Conservation (phyloP, 2,888 invertebrate genomes). For the Cataglyphis cursor region DNA sequence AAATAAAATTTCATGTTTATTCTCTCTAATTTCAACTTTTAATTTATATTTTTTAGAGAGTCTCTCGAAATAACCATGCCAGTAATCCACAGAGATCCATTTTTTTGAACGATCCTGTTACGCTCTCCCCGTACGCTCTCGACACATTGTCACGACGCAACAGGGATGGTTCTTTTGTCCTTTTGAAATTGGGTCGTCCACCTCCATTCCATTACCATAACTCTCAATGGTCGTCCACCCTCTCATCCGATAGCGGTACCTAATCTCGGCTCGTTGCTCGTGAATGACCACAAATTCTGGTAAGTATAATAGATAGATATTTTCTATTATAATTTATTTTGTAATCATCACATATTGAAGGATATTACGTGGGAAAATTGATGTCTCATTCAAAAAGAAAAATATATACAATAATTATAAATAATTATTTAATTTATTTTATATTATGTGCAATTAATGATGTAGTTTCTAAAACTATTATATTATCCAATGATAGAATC, state of each 20-base stretch:
- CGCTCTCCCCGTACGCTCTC: background rate
- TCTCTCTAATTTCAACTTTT: background rate
- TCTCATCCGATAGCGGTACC: constrained; percentile 23
- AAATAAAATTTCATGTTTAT: background rate
- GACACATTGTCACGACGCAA: constrained; percentile 41
- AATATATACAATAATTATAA: background rate
- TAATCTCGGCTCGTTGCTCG: constrained; percentile 38
- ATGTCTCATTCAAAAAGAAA: background rate
- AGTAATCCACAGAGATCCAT: background rate
- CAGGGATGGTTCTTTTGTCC: constrained; percentile 43
- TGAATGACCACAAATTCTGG: constrained; percentile 38
- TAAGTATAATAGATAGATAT: background rate
- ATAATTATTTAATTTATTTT: background rate
- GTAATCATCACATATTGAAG: background rate
- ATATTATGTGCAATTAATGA: background rate
- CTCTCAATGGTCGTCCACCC: constrained; percentile 52
- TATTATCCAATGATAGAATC: background rate
- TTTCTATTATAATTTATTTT: background rate
- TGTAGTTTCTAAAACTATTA: background rate
- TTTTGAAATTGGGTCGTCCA: constrained; percentile 54
- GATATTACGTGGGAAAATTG: background rate
- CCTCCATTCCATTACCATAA: constrained; percentile 57
- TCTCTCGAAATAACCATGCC: background rate
- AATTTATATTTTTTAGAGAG: constrained; percentile 8
- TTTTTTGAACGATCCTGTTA: constrained; percentile 20